Base-by-base conservation (phyloP, 2,797 vertebrate genomes). In the Fundulus diaphanus region DNA sequence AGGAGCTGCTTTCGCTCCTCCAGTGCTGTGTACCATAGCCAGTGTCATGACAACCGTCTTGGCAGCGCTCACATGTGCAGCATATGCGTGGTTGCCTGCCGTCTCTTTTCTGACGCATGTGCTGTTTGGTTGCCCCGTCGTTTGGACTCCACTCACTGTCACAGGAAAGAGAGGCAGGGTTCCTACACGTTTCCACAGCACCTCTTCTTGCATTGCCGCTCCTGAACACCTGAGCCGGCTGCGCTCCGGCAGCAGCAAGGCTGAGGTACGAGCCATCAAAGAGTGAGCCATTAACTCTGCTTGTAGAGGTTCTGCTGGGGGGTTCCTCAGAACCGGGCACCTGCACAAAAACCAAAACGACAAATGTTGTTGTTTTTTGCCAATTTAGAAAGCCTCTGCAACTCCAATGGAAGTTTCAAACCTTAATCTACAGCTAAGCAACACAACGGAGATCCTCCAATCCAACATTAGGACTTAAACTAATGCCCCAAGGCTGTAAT, bases 241-340 rank as follows among this genome's bases (percentile, higher is more conserved):
- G 81, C 74, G 71, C 70, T 77, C 8, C 78, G 3, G 71, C 69
- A 54, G 87, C 72, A 77, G 86, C 76, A 1, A 90, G 59, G 80
- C 88, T 80, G 81, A 96, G 85, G 86, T 93, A 97, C n/a, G 96
- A 97, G 74, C 95, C 94, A 74, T 96, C 92, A 24, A 94, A 85
- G 48, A 91, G 91, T 24, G 88, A 48, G 77, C 84, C 86, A 89
- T 83, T 91, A 72, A 79, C 85, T 79, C 69, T 83, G 74, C 82
- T 84, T 29, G 78, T 73, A 54, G 78, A 86, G 44, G 84, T 72
- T 76, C 87, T 77, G 78, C 82, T 88, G 76, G 76, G 78, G n/a
- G 69, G 76, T 74, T 86, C 90, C 75, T 92, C 91, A 40, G 84
- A 84, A 59, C 80, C 79, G 51, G 85, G 81, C 82, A 92, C 87